A percentile compares a stretch with the other conserved stretches of the same genome.
phyloP scores from a whole-genome alignment of 2,797 vertebrate species.

The Amblyraja radiata region DNA sequence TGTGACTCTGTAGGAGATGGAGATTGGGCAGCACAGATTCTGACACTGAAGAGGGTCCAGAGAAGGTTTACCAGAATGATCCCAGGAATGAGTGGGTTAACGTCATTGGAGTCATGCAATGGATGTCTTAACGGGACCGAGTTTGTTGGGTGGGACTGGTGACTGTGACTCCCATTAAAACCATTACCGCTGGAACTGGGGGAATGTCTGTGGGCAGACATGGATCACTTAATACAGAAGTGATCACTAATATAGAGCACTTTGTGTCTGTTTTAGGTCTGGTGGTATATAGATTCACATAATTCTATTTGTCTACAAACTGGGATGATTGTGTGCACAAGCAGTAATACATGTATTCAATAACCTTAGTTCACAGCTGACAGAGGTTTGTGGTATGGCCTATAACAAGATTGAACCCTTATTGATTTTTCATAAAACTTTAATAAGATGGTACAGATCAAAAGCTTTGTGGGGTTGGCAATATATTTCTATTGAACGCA shows the following conservation, averaged over 20 bases:
- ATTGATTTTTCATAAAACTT: slow-evolving; percentile 65
- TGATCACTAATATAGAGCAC: slow-evolving; percentile 35
- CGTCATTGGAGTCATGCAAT: background rate
- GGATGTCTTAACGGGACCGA: background rate
- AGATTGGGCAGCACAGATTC: no score
- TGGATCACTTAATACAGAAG: slow-evolving; percentile 37
- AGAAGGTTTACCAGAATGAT: no score
- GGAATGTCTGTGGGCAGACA: slow-evolving; percentile 30
- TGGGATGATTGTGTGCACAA: slow-evolving; percentile 21
- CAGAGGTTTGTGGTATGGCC: slow-evolving; percentile 47
- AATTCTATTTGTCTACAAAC: slow-evolving; percentile 36
- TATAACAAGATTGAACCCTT: slow-evolving; percentile 47
- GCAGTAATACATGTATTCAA: slow-evolving; percentile 33
- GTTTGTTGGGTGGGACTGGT: slow-evolving; percentile 24
- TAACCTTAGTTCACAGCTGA: slow-evolving; percentile 44
- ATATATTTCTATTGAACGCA: slow-evolving; percentile 50
- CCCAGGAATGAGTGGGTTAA: no score
- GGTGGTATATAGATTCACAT: slow-evolving; percentile 35
- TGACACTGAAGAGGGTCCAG: no score
- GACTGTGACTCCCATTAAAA: slow-evolving; percentile 36
- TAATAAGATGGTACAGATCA: slow-evolving; percentile 58
- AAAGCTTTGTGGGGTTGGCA: slow-evolving; percentile 56
- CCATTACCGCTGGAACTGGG: slow-evolving; percentile 35
- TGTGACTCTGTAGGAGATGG: no score
- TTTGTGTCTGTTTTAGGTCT: slow-evolving; percentile 28